Conservation (phyloP, 2,797 vertebrate genomes). For the Chrosomus eos region DNA sequence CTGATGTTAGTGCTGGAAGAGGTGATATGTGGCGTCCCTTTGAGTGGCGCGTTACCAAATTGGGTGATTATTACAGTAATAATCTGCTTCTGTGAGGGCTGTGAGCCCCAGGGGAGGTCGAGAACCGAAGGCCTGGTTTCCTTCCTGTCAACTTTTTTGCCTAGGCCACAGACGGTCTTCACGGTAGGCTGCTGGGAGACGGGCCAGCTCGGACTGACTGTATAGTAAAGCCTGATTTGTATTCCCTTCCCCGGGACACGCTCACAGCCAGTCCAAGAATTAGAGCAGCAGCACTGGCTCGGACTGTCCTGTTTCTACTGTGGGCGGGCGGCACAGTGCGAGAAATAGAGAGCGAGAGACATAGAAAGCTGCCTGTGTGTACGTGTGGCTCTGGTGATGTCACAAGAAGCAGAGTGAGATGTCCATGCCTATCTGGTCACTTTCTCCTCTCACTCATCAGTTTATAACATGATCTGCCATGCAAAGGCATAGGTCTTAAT, state of each 20-base stretch:
- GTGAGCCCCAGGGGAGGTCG: slow-evolving; percentile 31
- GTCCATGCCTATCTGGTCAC: slow-evolving; percentile 30
- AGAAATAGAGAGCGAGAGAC: slow-evolving; percentile 38
- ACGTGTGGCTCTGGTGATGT: slow-evolving; percentile 16
- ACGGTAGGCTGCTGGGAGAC: slow-evolving; percentile 69
- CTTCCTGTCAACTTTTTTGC: slow-evolving; percentile 54
- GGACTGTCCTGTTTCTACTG: slow-evolving; percentile 72
- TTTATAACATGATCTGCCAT: neutral
- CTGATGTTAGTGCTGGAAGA: slow-evolving; percentile 40
- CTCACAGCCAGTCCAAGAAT: slow-evolving; percentile 71
- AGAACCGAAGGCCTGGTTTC: slow-evolving; percentile 39
- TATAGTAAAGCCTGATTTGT: slow-evolving; percentile 69
- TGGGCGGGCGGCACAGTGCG: slow-evolving; percentile 71
- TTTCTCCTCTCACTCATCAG: slow-evolving; percentile 7
- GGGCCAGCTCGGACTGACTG: slow-evolving; percentile 66
- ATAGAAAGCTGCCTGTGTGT: slow-evolving; percentile 24
- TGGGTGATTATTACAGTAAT: slow-evolving; percentile 61
- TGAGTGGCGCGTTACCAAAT: slow-evolving; percentile 46
- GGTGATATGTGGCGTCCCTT: slow-evolving; percentile 42
- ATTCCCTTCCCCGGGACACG: slow-evolving; percentile 71
- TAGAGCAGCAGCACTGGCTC: slow-evolving; percentile 71
- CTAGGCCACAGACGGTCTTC: slow-evolving; percentile 70
- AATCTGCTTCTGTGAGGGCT: slow-evolving; percentile 48
- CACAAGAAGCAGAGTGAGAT: slow-evolving; percentile 43
- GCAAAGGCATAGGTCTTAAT: neutral